Base-by-base conservation (phyloP, 2,888 invertebrate species). In the Cecidostiba fungosa region DNA sequence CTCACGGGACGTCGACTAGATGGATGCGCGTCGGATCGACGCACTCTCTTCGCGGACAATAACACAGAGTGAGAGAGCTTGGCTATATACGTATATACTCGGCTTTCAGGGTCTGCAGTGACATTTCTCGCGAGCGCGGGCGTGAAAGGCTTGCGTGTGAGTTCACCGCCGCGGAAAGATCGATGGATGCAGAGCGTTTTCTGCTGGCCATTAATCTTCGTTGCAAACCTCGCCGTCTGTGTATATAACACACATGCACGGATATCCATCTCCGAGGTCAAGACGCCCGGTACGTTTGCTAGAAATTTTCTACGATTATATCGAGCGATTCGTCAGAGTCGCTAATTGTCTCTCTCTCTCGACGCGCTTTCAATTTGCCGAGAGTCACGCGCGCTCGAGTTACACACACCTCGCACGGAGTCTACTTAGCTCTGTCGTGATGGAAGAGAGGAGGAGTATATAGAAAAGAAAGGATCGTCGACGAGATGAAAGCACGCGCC, bases 181-280 rank as follows among this genome's bases (percentile, higher is more conserved):
- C 87, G 85, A 83, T 81, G 77, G 80, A 78, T 16, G 23, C 23
- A 12, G 59, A 83, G 54, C 32, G 62, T 66, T 19, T 50, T 3
- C 70, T 47, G 36, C 62, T 70, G 62, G 73, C 76, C 85, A 85
- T 85, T 85, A 85, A 85, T 85, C 85, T 82, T 85, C 85, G 82
- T 85, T 74, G 66, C 36, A 16, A 12, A 66, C 0, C 43, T 69
- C 50, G 50, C 32, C 5, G 50, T 76, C 47, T 32, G 26, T 50
- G 16, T 23, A n/a, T 39, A 39, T n/a, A n/a, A n/a, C 19, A 36
- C 54, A 50, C 29, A 12, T 39, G n/a, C 39, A 3, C 32, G 39
- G 16, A 19, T 10, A 70, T 39, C 70, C 19, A n/a, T 36, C 39
- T 39, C 36, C n/a, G n/a, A 32, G 70, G 29, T 32, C 69, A 16